These are phyloP conservation scores for Pampusana beccarii DNA, from an alignment of 2,113 vertebrate genomes.

Conservation along the genomic window DNA sequence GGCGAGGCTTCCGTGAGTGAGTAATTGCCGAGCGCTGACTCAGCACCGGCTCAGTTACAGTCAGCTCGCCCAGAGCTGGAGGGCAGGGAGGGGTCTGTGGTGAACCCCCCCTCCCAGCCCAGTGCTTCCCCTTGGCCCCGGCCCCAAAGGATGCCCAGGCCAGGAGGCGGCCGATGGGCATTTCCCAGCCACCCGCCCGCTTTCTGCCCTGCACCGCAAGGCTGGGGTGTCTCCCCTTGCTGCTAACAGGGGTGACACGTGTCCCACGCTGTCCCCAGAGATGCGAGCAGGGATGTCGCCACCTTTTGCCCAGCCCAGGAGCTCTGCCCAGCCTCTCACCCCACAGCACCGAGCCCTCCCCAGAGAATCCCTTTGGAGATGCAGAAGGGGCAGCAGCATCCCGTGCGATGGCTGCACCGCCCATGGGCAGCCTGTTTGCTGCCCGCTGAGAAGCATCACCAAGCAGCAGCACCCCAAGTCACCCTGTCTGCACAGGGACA, in stretches of 20 bases:
- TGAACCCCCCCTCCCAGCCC: neutral
- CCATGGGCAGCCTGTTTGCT: neutral
- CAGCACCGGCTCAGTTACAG: neutral
- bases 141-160: neutral
- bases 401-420: fast-evolving
- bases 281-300: too few relatives aligned
- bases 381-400: neutral
- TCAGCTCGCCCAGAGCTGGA: neutral
- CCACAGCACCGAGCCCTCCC: neutral
- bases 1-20: neutral
- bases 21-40: neutral
- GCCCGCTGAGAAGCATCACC: neutral
- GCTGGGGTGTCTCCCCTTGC: neutral
- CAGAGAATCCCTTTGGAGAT: neutral
- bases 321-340: neutral
- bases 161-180: fast-evolving
- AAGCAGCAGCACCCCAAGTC: neutral
- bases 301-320: neutral
- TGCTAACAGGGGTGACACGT: fast-evolving
- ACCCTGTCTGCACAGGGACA: neutral
- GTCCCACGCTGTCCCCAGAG: neutral
- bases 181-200: fast-evolving
- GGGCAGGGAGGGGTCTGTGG: neutral
- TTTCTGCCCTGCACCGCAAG: fast-evolving
- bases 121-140: neutral